Percentiles rank a stretch among this genome's conserved stretches.
These are phyloP conservation scores for Lathamus discolor DNA, from an alignment of 2,113 vertebrate species.

Conservation along the genomic window DNA sequence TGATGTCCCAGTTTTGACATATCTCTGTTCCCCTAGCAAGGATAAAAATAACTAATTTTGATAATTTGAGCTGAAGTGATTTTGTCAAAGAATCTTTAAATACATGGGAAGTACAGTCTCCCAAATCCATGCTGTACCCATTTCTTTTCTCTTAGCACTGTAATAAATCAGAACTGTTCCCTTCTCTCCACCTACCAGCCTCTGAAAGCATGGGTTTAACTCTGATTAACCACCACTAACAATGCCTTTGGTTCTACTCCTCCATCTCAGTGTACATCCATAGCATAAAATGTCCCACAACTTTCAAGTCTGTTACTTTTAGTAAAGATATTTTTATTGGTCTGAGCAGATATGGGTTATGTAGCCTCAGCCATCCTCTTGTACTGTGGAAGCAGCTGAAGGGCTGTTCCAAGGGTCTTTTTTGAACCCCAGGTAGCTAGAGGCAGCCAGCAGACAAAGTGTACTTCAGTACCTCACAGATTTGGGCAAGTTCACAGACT, in stretches of 20 bases:
- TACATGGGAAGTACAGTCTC: neutral
- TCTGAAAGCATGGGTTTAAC: neutral
- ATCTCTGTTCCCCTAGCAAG: neutral
- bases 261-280: neutral
- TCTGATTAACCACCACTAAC: neutral
- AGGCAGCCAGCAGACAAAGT: rapidly evolving
- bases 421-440: neutral
- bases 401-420: neutral
- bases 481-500: neutral
- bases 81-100: neutral
- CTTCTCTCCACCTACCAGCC: neutral
- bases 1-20: neutral
- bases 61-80: neutral
- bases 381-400: rapidly evolving
- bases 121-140: neutral
- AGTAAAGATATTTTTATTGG: neutral
- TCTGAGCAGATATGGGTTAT: neutral
- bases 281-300: neutral
- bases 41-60: neutral
- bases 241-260: neutral
- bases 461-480: rapidly evolving
- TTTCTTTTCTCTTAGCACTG: neutral
- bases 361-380: too few relatives aligned
- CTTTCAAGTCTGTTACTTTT: neutral
- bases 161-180: neutral